phyloP scores from a whole-genome alignment of 92 coral and sea anemone genomes.

The Desmophyllum pertusum region DNA sequence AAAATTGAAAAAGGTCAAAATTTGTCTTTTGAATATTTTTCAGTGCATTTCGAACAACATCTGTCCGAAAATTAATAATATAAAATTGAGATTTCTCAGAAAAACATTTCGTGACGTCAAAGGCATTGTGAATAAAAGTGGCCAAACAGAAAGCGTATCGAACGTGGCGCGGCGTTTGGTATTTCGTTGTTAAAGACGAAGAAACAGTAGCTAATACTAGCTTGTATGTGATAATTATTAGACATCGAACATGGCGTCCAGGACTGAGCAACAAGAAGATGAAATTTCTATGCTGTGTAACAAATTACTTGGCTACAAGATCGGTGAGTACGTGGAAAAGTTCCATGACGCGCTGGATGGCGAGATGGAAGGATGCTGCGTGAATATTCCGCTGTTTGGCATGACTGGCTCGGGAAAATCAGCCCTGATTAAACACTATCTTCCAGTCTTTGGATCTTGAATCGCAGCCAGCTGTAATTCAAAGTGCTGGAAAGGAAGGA shows the following conservation, averaged over 20 bases:
- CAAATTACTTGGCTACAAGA: background rate
- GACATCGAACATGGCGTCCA: background rate
- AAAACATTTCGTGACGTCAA: conserved; percentile 24
- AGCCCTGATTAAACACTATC: too few relatives aligned
- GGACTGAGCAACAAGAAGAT: background rate
- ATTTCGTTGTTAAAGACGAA: background rate
- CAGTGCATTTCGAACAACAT: too few relatives aligned
- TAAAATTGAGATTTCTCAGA: background rate
- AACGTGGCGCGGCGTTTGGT: background rate
- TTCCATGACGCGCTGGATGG: conserved; percentile 8
- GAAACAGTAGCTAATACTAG: background rate
- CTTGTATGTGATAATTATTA: background rate
- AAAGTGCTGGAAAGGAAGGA: conserved; percentile 6
- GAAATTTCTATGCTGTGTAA: background rate
- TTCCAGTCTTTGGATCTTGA: too few relatives aligned
- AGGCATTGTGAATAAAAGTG: background rate
- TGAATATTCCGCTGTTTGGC: background rate
- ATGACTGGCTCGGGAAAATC: conserved; percentile 35
- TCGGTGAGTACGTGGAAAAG: background rate
- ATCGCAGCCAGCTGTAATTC: too few relatives aligned
- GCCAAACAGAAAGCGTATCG: background rate
- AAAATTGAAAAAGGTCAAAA: background rate
- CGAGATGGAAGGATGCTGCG: conserved; percentile 20
- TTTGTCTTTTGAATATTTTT: background rate
- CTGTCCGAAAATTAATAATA: background rate